These are phyloP conservation scores for Falco concolor DNA, from an alignment of 2,797 vertebrate genomes.

Conservation along the genomic window DNA sequence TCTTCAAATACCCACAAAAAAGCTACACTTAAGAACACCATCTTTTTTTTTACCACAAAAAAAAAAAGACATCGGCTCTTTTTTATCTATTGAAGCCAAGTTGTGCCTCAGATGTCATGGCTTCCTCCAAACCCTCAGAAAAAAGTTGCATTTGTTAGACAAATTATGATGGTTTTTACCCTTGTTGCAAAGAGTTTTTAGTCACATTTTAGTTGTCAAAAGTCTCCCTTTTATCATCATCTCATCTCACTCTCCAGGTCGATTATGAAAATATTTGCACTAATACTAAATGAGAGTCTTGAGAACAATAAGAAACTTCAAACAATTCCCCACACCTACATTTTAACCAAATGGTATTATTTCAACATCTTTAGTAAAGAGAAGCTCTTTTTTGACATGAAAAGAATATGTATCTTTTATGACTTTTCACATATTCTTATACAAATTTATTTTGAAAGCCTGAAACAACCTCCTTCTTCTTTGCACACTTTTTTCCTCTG, in stretches of 20 bases:
- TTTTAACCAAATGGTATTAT: neutral
- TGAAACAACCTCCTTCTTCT: neutral
- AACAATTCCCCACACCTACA: neutral
- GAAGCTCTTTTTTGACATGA: neutral
- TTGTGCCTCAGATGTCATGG: neutral
- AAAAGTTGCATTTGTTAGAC: neutral
- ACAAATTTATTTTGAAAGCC: neutral
- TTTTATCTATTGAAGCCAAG: neutral
- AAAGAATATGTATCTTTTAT: neutral
- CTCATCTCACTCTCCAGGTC: neutral
- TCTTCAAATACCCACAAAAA: neutral
- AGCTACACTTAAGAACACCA: neutral
- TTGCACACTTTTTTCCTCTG: neutral
- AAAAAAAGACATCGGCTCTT: neutral
- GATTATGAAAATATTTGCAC: neutral
- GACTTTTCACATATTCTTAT: neutral
- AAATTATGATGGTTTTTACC: neutral
- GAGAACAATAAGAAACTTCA: neutral
- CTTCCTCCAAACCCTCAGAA: neutral
- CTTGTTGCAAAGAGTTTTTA: neutral
- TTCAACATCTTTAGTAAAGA: neutral
- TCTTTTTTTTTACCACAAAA: neutral
- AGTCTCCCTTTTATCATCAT: neutral
- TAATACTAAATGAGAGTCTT: neutral
- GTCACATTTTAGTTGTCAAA: neutral